Evolutionary conservation across 2,797 vertebrate species (phyloP), one percentile per base, ranked within the genome.

Genomic region (Saxicola maurus): DNA sequence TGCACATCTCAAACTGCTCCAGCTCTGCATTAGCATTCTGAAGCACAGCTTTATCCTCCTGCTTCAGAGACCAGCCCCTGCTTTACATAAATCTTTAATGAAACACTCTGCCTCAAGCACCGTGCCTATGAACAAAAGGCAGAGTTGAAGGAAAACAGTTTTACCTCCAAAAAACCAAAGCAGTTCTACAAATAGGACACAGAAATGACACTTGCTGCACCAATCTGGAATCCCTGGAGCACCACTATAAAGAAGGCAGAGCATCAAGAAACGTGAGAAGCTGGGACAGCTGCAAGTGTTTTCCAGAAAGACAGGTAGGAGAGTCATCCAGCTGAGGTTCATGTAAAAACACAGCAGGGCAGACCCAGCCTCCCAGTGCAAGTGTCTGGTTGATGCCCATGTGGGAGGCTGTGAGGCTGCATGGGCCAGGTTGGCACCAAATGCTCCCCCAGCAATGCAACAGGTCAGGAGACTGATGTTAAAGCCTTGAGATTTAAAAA

Each of bases 41-140:
- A 79, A 82, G 48, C 76, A 65, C 69, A 92, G 82, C 90, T 87
- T 94, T 56, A 87, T 72, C 87, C 93, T 92, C 80, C 83, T 57
- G 92, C 94, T 94, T 96, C 73, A 46, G 95, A 95, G 94, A 92
- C 86, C 91, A 95, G 93, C 87, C 85, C 82, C 92, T 95, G 85
- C 89, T 96, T 96, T 94, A 92, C 95, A 96, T 96, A 96, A 96
- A 96, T 92, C 94, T 96, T 96, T 96, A 92, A 96, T 95, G 95
- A 94, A 95, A 91, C 21, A 56, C 85, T 94, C 94, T 96, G 95
- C 94, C 94, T 95, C 88, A 33, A 95, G 95, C 93, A 82, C 78
- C 4, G 51, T 69, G 85, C 94, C 92, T 89, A 67, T 1, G 46
- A 87, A 95, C 87, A 95, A 94, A 94, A 94, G 90, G 68, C 90